Evolutionary conservation across 2,888 invertebrate genomes (phyloP).

Genomic region (Cyclophora albipunctata): DNA sequence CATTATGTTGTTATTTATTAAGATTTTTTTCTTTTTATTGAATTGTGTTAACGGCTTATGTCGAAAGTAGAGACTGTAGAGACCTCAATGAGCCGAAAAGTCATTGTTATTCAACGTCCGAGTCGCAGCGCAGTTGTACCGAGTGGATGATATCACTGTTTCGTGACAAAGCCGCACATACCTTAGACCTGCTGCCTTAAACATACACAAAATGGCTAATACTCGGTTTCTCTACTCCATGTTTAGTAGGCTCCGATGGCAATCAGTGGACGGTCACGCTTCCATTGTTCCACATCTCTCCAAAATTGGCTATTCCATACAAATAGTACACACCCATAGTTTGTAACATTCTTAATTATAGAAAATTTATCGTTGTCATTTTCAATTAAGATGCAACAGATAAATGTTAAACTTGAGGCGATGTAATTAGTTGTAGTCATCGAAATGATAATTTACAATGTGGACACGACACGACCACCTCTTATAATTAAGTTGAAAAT

Average conservation of each 20-base stretch:
- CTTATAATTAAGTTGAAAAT: too few species aligned
- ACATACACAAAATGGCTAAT: conserved; percentile 44
- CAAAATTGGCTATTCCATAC: conserved; percentile 48
- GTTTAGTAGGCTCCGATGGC: conserved; percentile 44
- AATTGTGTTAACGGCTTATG: too few species aligned
- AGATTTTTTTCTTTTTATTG: too few species aligned
- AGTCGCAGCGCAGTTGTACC: conserved; percentile 17
- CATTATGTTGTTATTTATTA: too few species aligned
- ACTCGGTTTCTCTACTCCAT: conserved; percentile 31
- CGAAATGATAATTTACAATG: conserved; percentile 5
- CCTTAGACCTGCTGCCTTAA: conserved; percentile 13
- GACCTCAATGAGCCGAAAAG: too few species aligned
- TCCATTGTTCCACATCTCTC: conserved; percentile 52
- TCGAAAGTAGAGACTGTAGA: too few species aligned
- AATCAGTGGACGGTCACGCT: conserved; percentile 58
- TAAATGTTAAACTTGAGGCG: conserved; percentile 8
- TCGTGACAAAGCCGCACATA: conserved; percentile 25
- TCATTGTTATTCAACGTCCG: conserved; percentile 19
- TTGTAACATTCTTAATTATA: conserved; percentile 24
- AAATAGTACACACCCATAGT: conserved; percentile 34
- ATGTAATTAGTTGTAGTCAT: conserved; percentile 6
- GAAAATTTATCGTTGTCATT: conserved; percentile 17
- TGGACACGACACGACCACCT: too few species aligned
- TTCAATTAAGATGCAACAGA: conserved; percentile 17
- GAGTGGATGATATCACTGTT: conserved; percentile 27